Evolutionary conservation across 2,113 vertebrate species (phyloP), one percentile per base, ranked within the genome.

Genomic region (Fukomys damarensis): DNA sequence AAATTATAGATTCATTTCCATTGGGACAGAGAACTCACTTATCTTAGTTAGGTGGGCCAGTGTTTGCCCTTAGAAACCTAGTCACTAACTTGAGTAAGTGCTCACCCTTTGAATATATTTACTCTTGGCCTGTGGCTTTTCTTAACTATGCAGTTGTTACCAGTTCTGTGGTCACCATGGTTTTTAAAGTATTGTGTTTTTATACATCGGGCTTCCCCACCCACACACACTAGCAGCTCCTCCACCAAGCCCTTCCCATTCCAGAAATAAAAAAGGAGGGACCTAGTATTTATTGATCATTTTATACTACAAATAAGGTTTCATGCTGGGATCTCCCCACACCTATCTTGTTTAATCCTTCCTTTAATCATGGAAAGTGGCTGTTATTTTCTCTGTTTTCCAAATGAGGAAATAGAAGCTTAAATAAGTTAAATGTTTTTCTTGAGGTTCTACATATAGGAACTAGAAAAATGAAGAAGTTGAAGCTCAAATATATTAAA

Each of bases 341-440:
- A 35, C 7, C 14, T n/a, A 70, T 66, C n/a, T 84, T 30, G n/a
- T 85, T 66, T 26, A 58, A 59, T 92, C 26, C 22, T 96, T 9
- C 61, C 54, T 79, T 86, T 26, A 81, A 3, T 56, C 68, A 87
- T 81, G 52, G 19, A 80, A 86, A 84, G 54, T 72, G 46, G 14
- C 43, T 86, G 24, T 17, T 82, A 56, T 89, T 86, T 95, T 81
- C 28, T 92, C 38, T 56, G 43, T 49, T 96, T 86, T 94, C 70
- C 13, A 32, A 58, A 76, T 83, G 77, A 93, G 76, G 59, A 65
- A 81, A 79, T 43, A 90, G 61, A 94, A 95, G 35, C 35, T 72
- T 13, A 91, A 72, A 56, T 19, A 72, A 10, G 1, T 80, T 61
- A 66, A 82, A 90, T 63, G 56, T 85, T 85, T 70, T 85, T 38